Percentiles rank a stretch among this genome's conserved stretches.
These are phyloP conservation scores for Apodemia zela DNA, from an alignment of 2,888 invertebrate species.

Conservation along the genomic window DNA sequence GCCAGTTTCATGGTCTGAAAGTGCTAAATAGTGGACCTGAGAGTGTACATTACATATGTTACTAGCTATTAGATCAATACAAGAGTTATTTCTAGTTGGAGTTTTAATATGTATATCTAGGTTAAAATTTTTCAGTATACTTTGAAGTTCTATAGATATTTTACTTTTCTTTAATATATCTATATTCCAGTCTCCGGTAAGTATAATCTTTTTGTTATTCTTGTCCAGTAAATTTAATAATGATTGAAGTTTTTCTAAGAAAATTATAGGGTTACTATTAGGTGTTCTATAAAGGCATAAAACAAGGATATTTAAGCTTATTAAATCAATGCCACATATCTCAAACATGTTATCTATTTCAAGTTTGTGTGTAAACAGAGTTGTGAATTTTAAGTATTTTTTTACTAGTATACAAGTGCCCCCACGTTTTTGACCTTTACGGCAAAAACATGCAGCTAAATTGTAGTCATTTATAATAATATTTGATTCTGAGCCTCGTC, in stretches of 20 bases:
- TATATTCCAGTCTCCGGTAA: background rate
- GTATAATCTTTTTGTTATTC: conserved; percentile 1
- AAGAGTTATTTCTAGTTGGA: background rate
- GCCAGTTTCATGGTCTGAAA: conserved; percentile 8
- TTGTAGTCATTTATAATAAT: background rate
- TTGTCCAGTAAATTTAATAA: background rate
- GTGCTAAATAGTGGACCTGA: background rate
- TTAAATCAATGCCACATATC: background rate
- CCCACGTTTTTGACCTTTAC: background rate
- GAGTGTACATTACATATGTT: background rate
- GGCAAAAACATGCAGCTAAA: background rate
- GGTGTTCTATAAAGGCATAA: conserved; percentile 2
- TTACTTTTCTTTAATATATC: background rate
- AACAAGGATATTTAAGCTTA: background rate
- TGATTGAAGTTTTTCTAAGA: background rate
- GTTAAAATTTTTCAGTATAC: background rate
- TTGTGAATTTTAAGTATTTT: background rate
- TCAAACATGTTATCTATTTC: background rate
- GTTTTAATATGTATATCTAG: conserved; percentile 2
- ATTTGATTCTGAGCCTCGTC: background rate
- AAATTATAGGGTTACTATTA: background rate
- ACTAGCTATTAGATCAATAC: conserved; percentile 1
- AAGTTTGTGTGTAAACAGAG: background rate
- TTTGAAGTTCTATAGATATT: background rate
- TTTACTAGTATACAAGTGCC: background rate